These are phyloP conservation scores for Pangasius larnaudii DNA, from an alignment of 2,797 vertebrate species.

Conservation along the genomic window DNA sequence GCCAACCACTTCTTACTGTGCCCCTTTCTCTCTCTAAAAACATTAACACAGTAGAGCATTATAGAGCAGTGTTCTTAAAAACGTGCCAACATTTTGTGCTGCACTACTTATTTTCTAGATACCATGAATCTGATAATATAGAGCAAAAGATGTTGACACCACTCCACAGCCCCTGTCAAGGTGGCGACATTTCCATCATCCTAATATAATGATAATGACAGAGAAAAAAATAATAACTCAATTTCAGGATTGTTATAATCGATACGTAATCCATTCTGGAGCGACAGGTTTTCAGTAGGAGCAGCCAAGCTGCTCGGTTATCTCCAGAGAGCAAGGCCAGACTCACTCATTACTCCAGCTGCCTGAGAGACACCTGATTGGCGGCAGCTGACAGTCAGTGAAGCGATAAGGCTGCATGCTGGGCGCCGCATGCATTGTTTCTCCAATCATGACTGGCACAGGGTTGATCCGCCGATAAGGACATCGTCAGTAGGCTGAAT, in stretches of 20 bases:
- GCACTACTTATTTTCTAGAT: background rate
- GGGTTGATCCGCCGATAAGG: slow-evolving; percentile 78
- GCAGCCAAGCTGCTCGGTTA: slow-evolving; percentile 75
- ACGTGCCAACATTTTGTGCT: background rate
- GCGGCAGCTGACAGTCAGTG: slow-evolving; percentile 77
- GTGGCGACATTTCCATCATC: slow-evolving; percentile 41
- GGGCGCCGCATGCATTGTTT: slow-evolving; percentile 77
- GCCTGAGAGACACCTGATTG: slow-evolving; percentile 81
- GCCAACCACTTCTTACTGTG: background rate
- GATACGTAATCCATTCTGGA: slow-evolving; percentile 77
- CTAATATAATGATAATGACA: slow-evolving; percentile 50
- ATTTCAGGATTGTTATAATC: slow-evolving; percentile 71
- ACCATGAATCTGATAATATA: background rate
- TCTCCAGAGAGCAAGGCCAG: slow-evolving; percentile 81
- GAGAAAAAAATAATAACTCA: slow-evolving; percentile 67
- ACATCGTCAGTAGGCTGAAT: slow-evolving; percentile 63
- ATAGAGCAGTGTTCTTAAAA: background rate
- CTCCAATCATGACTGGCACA: slow-evolving; percentile 77
- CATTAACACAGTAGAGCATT: background rate
- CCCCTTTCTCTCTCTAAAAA: background rate
- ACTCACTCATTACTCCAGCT: slow-evolving; percentile 77
- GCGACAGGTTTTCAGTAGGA: slow-evolving; percentile 63
- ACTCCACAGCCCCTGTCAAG: background rate
- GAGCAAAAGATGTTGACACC: background rate
- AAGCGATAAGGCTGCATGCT: slow-evolving; percentile 75